Percentiles rank a stretch among this genome's conserved stretches.
Evolutionary conservation across 1,140 invertebrate species (phyloP).

Genomic region (Ladona fulva): DNA sequence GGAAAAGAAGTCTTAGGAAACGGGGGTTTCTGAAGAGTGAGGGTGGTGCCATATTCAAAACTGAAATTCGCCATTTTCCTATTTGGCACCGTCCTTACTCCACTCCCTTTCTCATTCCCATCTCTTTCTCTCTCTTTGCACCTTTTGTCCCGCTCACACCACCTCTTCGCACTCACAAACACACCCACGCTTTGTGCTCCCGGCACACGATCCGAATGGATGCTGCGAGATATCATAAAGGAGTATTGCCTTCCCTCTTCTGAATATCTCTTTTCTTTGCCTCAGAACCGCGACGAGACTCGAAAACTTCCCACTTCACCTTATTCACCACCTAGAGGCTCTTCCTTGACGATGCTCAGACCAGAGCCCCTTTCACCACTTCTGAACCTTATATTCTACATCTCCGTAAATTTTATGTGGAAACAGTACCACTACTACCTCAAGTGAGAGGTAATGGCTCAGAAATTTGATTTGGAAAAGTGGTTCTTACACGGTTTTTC

Average conservation of each 20-base stretch:
- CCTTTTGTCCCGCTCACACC: background rate
- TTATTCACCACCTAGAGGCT: background rate
- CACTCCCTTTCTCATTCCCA: background rate
- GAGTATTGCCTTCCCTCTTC: background rate
- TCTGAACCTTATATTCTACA: too few species aligned
- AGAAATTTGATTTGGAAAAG: too few species aligned
- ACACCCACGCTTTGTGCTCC: background rate
- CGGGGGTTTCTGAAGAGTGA: background rate
- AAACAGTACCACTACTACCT: too few species aligned
- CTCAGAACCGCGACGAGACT: background rate
- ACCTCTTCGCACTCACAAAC: background rate
- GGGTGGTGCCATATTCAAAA: background rate
- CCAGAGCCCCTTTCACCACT: too few species aligned
- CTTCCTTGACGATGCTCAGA: background rate
- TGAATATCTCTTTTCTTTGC: slow-evolving; percentile 2
- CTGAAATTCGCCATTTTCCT: background rate
- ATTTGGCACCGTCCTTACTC: background rate
- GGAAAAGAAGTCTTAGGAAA: background rate
- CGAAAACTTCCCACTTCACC: background rate
- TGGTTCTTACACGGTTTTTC: too few species aligned
- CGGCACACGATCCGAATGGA: background rate
- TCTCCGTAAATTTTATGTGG: too few species aligned
- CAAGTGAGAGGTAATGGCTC: too few species aligned
- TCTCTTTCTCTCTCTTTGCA: background rate
- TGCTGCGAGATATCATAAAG: background rate